Percentiles rank a stretch among this genome's conserved stretches.
Evolutionary conservation across 2,113 vertebrate genomes (phyloP).

Genomic region (Dasyprocta punctata): DNA sequence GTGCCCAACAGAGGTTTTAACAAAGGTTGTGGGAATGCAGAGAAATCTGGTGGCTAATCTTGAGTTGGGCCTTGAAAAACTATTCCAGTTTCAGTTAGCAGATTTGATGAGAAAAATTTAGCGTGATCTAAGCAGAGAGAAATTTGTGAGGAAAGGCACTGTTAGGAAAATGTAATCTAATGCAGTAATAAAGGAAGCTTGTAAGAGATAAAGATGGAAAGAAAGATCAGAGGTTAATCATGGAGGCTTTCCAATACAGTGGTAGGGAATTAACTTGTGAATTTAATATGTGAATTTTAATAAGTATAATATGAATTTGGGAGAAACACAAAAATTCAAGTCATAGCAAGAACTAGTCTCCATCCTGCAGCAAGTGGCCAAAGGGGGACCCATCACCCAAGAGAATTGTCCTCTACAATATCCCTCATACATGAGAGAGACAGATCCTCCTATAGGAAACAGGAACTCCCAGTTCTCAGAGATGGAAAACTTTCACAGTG

Average conservation of each 20-base stretch:
- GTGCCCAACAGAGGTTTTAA: not conserved
- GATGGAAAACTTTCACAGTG: not conserved
- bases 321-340: not conserved
- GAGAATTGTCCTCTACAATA: not conserved
- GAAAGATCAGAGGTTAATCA: not conserved
- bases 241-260: not conserved
- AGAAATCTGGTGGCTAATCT: not conserved
- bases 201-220: not conserved
- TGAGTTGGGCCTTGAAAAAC: not conserved
- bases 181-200: not conserved
- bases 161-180: not conserved
- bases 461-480: not conserved
- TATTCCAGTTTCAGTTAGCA: not conserved
- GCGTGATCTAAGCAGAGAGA: not conserved
- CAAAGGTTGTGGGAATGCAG: not conserved
- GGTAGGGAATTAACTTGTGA: not conserved
- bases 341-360: not conserved
- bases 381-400: not conserved
- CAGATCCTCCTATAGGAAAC: not conserved
- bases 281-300: not conserved
- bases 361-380: not conserved
- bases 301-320: not conserved
- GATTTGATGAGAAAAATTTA: not conserved
- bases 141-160: not conserved
- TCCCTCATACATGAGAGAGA: not conserved